These are phyloP conservation scores for Drosophila quadrilineata DNA, from an alignment of 1,140 invertebrate species.

Conservation along the genomic window DNA sequence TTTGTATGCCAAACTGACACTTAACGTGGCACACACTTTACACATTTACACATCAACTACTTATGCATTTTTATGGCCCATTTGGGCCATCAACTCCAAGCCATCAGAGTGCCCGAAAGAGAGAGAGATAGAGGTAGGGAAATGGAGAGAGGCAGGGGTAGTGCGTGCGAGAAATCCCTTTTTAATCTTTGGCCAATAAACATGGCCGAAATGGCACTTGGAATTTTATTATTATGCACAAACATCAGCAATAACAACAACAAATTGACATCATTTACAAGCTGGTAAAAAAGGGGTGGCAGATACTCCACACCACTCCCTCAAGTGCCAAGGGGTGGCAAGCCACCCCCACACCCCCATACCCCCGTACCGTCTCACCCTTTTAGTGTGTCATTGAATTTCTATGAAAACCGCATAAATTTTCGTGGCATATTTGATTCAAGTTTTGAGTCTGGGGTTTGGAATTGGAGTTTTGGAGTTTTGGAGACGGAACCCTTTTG, in stretches of 20 bases:
- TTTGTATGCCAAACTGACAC: not conserved
- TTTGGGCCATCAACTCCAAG: conserved; percentile 39
- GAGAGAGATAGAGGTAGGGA: no score
- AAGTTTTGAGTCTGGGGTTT: no score
- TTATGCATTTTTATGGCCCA: conserved; percentile 59
- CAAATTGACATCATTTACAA: conserved; percentile 74
- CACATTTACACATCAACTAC: conserved; percentile 18
- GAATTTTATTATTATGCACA: conserved; percentile 69
- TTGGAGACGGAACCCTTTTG: conserved; percentile 43
- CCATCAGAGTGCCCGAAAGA: no score
- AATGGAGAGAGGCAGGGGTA: no score
- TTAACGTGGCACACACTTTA: not conserved
- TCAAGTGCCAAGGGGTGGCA: no score
- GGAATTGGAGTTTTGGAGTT: no score
- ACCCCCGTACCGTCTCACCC: no score
- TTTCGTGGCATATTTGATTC: conserved; percentile 49
- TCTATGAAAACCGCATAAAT: conserved; percentile 78
- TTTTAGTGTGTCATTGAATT: conserved; percentile 69
- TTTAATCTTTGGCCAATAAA: conserved; percentile 73
- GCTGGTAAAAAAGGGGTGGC: not conserved
- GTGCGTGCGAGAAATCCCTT: conserved; percentile 46
- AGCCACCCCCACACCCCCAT: no score
- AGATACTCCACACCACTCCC: no score
- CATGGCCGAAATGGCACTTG: conserved; percentile 66
- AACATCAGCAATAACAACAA: conserved; percentile 44